These are phyloP conservation scores for Ctena decussata DNA, from an alignment of 2,888 invertebrate species.

Conservation along the genomic window DNA sequence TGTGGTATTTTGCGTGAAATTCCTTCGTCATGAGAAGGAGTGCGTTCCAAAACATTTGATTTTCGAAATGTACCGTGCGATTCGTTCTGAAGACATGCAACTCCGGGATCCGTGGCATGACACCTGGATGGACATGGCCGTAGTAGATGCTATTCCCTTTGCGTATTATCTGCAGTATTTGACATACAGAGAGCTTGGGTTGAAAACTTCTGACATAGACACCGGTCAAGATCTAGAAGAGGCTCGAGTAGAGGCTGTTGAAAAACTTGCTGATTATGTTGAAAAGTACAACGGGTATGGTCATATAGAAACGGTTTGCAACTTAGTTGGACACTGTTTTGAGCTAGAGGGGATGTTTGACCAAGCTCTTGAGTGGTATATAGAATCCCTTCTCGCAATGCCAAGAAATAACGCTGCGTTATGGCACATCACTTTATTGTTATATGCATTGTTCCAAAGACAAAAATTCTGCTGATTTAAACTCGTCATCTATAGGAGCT, in stretches of 20 bases:
- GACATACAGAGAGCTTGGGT: constrained; percentile 18
- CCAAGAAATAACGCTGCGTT: not conserved
- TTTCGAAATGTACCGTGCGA: not conserved
- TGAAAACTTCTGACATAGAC: not conserved
- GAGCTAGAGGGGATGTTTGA: not conserved
- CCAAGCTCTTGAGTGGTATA: not conserved
- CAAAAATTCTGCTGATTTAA: too few relatives aligned
- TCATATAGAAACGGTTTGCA: not conserved
- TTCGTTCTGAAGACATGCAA: not conserved
- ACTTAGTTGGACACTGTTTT: not conserved
- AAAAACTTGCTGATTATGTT: not conserved
- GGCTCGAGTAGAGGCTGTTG: not conserved
- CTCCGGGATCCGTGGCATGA: not conserved
- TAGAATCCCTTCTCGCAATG: not conserved
- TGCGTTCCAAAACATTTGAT: not conserved
- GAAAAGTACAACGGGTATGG: not conserved
- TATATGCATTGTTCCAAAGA: too few relatives aligned
- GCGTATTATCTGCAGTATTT: constrained; percentile 27
- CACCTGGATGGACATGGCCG: constrained; percentile 19
- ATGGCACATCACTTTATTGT: too few relatives aligned
- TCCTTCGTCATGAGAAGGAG: too few relatives aligned
- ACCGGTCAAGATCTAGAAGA: not conserved
- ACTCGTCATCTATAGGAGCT: too few relatives aligned
- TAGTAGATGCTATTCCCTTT: constrained; percentile 26
- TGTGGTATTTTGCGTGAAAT: too few relatives aligned